A percentile compares a stretch with the other conserved stretches of the same genome.
Conservation (phyloP, 2,888 invertebrate species). For the Ypsolopha scabrella region DNA sequence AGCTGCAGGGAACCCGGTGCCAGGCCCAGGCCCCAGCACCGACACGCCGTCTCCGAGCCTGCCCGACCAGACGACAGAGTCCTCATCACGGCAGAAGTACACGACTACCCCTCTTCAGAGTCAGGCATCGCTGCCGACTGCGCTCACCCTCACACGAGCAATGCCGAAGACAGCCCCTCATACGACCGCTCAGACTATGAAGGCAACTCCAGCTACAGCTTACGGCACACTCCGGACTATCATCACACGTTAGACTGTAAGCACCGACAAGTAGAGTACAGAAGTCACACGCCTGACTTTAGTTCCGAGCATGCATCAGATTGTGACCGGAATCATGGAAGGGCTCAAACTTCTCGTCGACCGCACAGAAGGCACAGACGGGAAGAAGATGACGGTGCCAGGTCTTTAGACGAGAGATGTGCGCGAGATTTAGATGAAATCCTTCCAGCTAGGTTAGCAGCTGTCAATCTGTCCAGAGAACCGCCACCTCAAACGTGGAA, state of each 20-base stretch:
- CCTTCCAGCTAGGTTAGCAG: conserved; percentile 60
- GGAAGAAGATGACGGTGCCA: conserved; percentile 58
- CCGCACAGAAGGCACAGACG: conserved; percentile 46
- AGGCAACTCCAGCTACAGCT: conserved; percentile 51
- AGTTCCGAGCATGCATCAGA: conserved; percentile 48
- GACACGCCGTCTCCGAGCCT: conserved; percentile 58
- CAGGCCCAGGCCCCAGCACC: conserved; percentile 46
- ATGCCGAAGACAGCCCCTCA: conserved; percentile 57
- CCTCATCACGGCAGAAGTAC: conserved; percentile 60
- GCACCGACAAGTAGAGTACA: conserved; percentile 47
- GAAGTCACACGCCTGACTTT: conserved; percentile 59
- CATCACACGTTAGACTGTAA: conserved; percentile 55
- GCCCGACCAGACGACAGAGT: conserved; percentile 60
- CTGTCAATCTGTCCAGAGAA: conserved; percentile 54
- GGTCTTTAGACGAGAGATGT: conserved; percentile 59
- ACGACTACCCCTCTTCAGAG: conserved; percentile 66
- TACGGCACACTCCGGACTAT: conserved; percentile 50
- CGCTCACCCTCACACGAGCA: conserved; percentile 56
- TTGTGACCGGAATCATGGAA: conserved; percentile 42
- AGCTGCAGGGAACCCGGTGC: conserved; percentile 52
- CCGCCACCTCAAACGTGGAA: conserved; percentile 69
- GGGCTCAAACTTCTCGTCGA: conserved; percentile 52
- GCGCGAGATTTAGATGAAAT: conserved; percentile 64
- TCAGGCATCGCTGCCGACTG: conserved; percentile 67
- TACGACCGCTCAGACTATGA: conserved; percentile 61